Base-by-base conservation (phyloP, 2,797 vertebrate genomes). In the Sparus aurata region DNA sequence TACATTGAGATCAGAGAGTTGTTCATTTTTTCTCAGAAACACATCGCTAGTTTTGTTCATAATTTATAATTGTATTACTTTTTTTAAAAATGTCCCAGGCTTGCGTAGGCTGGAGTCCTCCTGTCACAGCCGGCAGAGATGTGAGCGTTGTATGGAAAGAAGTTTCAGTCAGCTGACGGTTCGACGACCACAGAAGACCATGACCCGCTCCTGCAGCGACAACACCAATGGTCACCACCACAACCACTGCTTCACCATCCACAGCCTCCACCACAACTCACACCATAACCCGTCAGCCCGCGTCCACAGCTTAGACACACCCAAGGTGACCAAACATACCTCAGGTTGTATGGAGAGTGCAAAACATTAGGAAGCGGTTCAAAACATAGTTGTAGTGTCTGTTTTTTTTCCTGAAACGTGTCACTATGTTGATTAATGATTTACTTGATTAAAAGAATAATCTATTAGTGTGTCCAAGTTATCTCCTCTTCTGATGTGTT, bases 191-290 rank as follows among this genome's bases (percentile, higher is more conserved):
- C 97, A 94, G 93, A 97, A 95, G 79, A 84, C 93, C 62, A 97
- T 98, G 98, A 95, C 93, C 5, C 97, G 97, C 20, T 98, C 97
- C 83, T 96, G 96, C 93, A 99, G 98, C 0, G 97, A 99, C 89
- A 96, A 95, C 88, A 95, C 95, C 89, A 96, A 88, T 84, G 91
- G 86, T 74, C 93, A 94, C 0, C 92, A 93, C 22, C 89, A 93
- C n/a, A 73, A 27, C 81, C 85, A 67, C 72, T 85, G 76, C 74
- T 57, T 80, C 45, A 12, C 76, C 61, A 45, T 57, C 12, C 85
- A 83, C 63, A 80, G 63, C 76, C 75, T 82, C 5, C 86, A 82
- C 5, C 86, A 82, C 10, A 91, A 84, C 80, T 89, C 85, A 0
- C 89, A 94, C 41, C 62, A 88, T 0, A 89, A 92, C 54, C 46